These are phyloP conservation scores for Periphyllus acericola DNA, from an alignment of 2,888 invertebrate species.

Conservation along the genomic window DNA sequence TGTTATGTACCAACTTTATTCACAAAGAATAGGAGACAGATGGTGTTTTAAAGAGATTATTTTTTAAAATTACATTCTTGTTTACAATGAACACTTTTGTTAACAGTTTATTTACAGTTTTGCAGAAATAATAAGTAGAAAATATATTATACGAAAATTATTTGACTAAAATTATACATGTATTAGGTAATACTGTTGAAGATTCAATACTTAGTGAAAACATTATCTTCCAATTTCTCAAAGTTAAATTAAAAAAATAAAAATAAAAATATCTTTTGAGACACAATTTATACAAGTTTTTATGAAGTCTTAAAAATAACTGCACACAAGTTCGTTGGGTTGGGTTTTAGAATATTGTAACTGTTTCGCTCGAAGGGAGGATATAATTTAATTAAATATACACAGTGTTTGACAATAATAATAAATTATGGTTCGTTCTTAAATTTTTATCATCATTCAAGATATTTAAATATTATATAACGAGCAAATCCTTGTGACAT, in stretches of 20 bases:
- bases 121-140: not conserved
- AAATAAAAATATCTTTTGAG: not conserved
- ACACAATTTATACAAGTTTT: slow-evolving; percentile 1
- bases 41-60: too few species aligned
- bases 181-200: slow-evolving; percentile 6
- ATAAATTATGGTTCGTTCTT: not conserved
- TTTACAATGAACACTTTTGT: too few species aligned
- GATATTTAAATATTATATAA: not conserved
- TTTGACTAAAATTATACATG: slow-evolving; percentile 2
- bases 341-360: not conserved
- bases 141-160: not conserved
- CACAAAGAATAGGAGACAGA: too few species aligned
- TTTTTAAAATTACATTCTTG: too few species aligned
- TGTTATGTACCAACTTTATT: too few species aligned
- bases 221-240: slow-evolving; percentile 20
- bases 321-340: not conserved
- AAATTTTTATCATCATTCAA: not conserved
- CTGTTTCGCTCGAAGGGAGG: not conserved
- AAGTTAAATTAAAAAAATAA: slow-evolving; percentile 36
- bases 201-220: slow-evolving; percentile 14
- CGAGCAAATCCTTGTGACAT: not conserved
- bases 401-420: not conserved
- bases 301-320: slow-evolving; percentile 35
- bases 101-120: too few species aligned
- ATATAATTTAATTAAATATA: not conserved